Base-by-base conservation (phyloP, 2,797 vertebrate genomes). In the Eurystomus glaucurus region DNA sequence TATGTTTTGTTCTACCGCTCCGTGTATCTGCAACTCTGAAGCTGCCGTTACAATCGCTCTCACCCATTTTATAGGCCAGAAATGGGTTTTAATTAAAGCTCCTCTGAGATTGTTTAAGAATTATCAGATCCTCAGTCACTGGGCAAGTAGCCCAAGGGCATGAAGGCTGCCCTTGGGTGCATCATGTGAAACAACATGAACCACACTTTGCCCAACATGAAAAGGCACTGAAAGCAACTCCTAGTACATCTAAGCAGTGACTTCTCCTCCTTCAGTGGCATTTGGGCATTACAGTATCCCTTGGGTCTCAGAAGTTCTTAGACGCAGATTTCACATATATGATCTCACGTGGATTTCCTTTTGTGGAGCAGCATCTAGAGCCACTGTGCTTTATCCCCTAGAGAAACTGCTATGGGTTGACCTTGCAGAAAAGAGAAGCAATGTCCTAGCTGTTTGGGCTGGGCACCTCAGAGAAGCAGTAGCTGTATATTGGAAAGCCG, bases 61-160 rank as follows among this genome's bases (percentile, higher is more conserved):
- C 31, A 51, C 39, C 18, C 37, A 22, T 89, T 90, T 90, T 60
- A 14, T 60, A 64, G 55, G 20, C 37, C 72, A 78, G 78, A 74
- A 91, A 66, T 60, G 18, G 14, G 48, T 88, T 93, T 93, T 90
- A 75, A 83, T 93, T 84, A 80, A 88, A 89, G 20, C 16, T 86
- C 6, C 37, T 85, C 33, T 55, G 54, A 66, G 74, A 8, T 13
- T 33, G 10, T 75, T 95, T 76, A 65, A 65, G 69, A 92, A 79
- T 52, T 0, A 50, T 19, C 35, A 37, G 31, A n/a, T 84, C 72
- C 31, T 94, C 43, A 51, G 64, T 55, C 19, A 65, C 51, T 3
- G 5, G 28, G 31, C 60, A 58, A 33, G 46, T 58, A 66, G 65
- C 66, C 92, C 35, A 66, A 76, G 50, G 61, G 37, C 77, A 16